Percentiles rank a stretch among this genome's conserved stretches.
phyloP scores from a whole-genome alignment of 1,140 invertebrate genomes.

The Drosophila micromelanica region DNA sequence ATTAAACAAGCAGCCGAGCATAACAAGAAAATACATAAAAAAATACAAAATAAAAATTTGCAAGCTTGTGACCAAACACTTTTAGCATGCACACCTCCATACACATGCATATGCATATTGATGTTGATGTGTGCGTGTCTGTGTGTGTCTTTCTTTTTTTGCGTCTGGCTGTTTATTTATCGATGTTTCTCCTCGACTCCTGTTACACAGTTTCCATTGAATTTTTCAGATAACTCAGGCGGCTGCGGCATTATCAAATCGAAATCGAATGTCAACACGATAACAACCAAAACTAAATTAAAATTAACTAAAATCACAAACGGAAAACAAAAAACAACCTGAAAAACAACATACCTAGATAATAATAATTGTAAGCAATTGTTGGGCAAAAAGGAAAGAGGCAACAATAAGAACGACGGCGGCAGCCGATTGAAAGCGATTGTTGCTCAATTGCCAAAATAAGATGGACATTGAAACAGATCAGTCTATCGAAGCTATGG shows the following conservation, averaged over 20 bases:
- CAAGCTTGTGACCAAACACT: conserved; percentile 45
- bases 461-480: conserved; percentile 85
- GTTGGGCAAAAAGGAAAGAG: background rate
- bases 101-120: background rate
- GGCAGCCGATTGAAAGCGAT: conserved; percentile 39
- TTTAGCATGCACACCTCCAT: background rate
- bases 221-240: conserved; percentile 31
- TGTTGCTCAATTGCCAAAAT: conserved; percentile 57
- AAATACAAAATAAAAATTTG: conserved; percentile 27
- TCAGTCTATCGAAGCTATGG: conserved; percentile 84
- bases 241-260: conserved; percentile 42
- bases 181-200: conserved; percentile 37
- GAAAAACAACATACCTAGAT: background rate
- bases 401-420: conserved; percentile 18
- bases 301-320: background rate
- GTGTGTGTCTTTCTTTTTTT: too few relatives aligned
- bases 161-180: too few relatives aligned
- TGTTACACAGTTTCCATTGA: conserved; percentile 37
- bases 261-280: conserved; percentile 44
- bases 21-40: conserved; percentile 3
- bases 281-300: conserved; percentile 14
- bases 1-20: conserved; percentile 9
- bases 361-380: conserved; percentile 5
- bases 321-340: background rate
- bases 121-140: too few relatives aligned